phyloP scores from a whole-genome alignment of 2,888 invertebrate genomes.

The Tolmerus cingulatus region DNA sequence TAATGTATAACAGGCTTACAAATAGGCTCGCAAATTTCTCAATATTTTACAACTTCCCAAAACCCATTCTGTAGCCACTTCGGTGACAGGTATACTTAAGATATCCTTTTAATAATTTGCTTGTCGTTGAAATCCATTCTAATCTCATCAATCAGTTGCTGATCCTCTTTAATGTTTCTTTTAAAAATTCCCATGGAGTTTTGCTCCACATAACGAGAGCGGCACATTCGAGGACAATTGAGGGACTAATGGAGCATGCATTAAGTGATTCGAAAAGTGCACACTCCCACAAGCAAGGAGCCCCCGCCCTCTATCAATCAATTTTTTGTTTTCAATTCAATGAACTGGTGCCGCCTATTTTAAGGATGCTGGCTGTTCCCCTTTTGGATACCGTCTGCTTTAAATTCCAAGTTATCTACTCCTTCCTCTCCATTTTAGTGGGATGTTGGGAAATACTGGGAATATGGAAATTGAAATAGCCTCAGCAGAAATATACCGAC shows the following conservation, averaged over 20 bases:
- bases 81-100: neutral
- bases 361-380: neutral
- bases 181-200: constrained; percentile 3
- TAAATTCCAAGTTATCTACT: neutral
- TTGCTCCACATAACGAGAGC: neutral
- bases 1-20: no score
- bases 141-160: constrained; percentile 39
- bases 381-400: neutral
- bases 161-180: constrained; percentile 35
- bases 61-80: neutral
- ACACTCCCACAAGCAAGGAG: neutral
- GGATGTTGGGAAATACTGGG: neutral
- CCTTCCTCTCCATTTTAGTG: neutral
- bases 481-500: neutral
- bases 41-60: neutral
- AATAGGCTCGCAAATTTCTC: no score
- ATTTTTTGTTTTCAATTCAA: constrained; percentile 45
- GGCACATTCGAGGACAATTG: constrained; percentile 43
- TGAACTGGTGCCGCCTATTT: constrained; percentile 38
- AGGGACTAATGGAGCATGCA: constrained; percentile 42
- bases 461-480: neutral
- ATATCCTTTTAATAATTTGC: neutral
- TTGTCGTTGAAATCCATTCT: neutral
- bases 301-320: constrained; percentile 32
- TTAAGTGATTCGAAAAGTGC: constrained; percentile 43